Evolutionary conservation across 2,797 vertebrate species (phyloP), one percentile per base, ranked within the genome.

Genomic region (Netta rufina): DNA sequence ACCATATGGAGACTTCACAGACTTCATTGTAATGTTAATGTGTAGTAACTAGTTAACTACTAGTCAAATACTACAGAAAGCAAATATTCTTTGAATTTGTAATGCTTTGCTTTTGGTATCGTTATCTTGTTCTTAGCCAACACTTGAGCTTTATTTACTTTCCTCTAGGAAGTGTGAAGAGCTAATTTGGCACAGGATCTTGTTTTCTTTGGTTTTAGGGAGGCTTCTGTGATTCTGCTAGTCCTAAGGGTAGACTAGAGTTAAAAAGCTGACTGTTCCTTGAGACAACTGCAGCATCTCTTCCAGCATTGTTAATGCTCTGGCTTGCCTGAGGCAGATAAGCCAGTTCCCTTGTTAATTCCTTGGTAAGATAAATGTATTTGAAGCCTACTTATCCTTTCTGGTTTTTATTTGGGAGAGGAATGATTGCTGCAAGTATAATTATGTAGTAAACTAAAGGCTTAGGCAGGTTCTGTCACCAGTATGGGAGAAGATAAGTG

Each of bases 401-500:
- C 3, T 30, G 9, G 2, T 36, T 60, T 4, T 27, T 54, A n/a
- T 32, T 38, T 33, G 69, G 62, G 36, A 64, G 41, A 5, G 2
- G 39, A 17, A 8, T 67, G 11, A 25, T 32, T 82, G 28, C 11
- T 54, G 24, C 8, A 70, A 14, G 6, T 84, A 1, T 7, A 75
- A 9, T 17, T 71, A 1, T 2, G 2, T 43, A 16, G 19, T 25
- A 56, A 39, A 9, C 14, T 65, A 51, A 49, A 78, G 47, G 21
- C 11, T 81, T 57, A 58, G 69, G 19, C 36, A 64, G 43, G 6
- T 62, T 81, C 4, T 86, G 5, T 33, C 13, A 11, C 1, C 5
- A 1, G 0, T 8, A 2, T 18, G 7, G 33, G 49, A 45, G 43
- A 45, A 45, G 13, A 14, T 25, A 8, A 4, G 1, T 0, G 0